Percentiles rank a stretch among this genome's conserved stretches.
These are phyloP conservation scores for Proisotoma minuta DNA, from an alignment of 2,888 invertebrate species.

Conservation along the genomic window DNA sequence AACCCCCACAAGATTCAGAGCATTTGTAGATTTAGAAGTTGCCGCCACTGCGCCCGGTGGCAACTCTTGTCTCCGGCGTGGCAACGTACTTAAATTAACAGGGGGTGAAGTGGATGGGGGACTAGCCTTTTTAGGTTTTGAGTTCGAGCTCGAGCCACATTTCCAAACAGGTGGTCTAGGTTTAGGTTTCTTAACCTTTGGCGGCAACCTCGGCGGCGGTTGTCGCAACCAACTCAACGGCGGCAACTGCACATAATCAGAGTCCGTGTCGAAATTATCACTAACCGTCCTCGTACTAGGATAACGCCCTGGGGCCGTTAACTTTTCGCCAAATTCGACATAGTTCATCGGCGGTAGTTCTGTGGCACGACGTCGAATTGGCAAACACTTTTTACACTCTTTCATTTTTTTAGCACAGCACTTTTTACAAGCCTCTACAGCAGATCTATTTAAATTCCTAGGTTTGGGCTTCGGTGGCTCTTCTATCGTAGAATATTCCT, in stretches of 20 bases:
- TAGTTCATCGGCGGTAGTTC: slow-evolving; percentile 35
- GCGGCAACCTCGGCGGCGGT: slow-evolving; percentile 17
- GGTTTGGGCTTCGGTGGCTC: slow-evolving; percentile 33
- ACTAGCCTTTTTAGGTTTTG: slow-evolving; percentile 22
- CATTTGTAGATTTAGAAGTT: slow-evolving; percentile 42
- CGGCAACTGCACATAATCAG: slow-evolving; percentile 78
- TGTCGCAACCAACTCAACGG: slow-evolving; percentile 41
- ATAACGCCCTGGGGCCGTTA: slow-evolving; percentile 44
- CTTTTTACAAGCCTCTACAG: slow-evolving; percentile 35
- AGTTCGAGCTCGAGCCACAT: slow-evolving; percentile 31
- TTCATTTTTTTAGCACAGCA: slow-evolving; percentile 36
- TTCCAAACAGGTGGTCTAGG: slow-evolving; percentile 43
- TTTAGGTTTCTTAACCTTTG: too few relatives aligned
- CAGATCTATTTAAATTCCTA: too few relatives aligned
- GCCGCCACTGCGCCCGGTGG: neutral
- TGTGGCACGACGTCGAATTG: too few relatives aligned
- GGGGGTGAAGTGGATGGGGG: slow-evolving; percentile 22
- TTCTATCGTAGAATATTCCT: slow-evolving; percentile 38
- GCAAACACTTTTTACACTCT: slow-evolving; percentile 35
- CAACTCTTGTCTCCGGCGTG: slow-evolving; percentile 29
- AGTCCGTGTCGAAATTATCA: slow-evolving; percentile 79
- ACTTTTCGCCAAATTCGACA: slow-evolving; percentile 44
- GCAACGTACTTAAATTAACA: slow-evolving; percentile 37
- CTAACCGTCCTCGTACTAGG: slow-evolving; percentile 59
- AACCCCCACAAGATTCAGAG: slow-evolving; percentile 36